These are phyloP conservation scores for Porphyrio hochstetteri DNA, from an alignment of 2,113 vertebrate genomes.

Conservation along the genomic window DNA sequence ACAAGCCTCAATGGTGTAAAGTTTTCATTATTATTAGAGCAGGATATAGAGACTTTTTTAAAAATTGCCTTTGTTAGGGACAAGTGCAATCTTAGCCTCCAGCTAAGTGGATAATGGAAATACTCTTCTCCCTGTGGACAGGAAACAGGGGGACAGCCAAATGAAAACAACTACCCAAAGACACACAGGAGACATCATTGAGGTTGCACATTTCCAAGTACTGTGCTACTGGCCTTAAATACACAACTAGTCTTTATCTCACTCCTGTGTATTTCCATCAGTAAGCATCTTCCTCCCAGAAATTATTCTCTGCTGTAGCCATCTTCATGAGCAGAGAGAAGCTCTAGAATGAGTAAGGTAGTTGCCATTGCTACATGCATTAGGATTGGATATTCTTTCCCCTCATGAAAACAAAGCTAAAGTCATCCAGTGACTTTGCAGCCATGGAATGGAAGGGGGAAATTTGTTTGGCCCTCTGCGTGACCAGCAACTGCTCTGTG, in stretches of 20 bases:
- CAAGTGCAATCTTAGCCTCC: background rate
- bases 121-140: background rate
- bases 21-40: background rate
- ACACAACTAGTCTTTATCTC: background rate
- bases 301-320: background rate
- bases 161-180: background rate
- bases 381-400: background rate
- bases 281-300: background rate
- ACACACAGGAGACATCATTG: background rate
- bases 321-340: background rate
- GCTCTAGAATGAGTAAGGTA: background rate
- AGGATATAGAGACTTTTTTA: background rate
- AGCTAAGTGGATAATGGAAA: background rate
- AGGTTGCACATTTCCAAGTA: background rate
- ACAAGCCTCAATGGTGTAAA: background rate
- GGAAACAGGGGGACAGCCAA: background rate
- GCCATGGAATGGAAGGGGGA: background rate
- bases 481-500: background rate
- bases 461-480: background rate
- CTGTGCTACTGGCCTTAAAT: background rate
- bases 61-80: background rate
- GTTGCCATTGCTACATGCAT: background rate
- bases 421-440: background rate
- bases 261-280: background rate
- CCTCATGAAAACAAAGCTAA: background rate